These are phyloP conservation scores for Brachycybe producta DNA, from an alignment of 2,888 invertebrate genomes.

Conservation along the genomic window DNA sequence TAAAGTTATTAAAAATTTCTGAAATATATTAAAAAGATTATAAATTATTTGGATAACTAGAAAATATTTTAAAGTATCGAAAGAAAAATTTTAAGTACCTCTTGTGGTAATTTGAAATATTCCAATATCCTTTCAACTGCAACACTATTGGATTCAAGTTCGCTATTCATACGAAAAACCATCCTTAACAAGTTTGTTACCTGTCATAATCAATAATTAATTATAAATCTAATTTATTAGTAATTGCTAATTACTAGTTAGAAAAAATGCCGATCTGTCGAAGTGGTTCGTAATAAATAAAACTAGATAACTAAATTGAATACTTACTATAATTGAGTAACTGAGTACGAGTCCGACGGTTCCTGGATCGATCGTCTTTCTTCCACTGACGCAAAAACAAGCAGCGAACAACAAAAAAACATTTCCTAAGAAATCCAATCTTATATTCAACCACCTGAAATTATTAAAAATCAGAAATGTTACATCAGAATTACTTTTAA, in stretches of 20 bases:
- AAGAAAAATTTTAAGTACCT: constrained; percentile 10
- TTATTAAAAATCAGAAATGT: no score
- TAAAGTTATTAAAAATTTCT: no score
- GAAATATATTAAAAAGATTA: not conserved
- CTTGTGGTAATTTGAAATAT: constrained; percentile 50
- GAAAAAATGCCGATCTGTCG: not conserved
- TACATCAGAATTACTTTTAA: no score
- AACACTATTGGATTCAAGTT: constrained; percentile 43
- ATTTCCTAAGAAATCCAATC: constrained; percentile 93
- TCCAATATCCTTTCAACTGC: constrained; percentile 43
- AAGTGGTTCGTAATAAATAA: not conserved
- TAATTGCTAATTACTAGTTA: no score
- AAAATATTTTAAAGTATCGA: no score
- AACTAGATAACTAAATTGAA: not conserved
- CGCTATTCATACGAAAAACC: constrained; percentile 42
- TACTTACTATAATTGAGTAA: constrained; percentile 35
- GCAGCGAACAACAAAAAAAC: constrained; percentile 87
- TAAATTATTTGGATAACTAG: not conserved
- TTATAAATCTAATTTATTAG: no score
- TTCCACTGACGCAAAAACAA: constrained; percentile 72
- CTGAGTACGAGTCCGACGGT: constrained; percentile 39
- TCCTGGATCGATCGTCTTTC: constrained; percentile 57
- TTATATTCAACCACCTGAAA: constrained; percentile 89
- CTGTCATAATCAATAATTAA: no score
- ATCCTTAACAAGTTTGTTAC: constrained; percentile 40